phyloP scores from a whole-genome alignment of 2,113 vertebrate species.

The Macheiramphus alcinus region DNA sequence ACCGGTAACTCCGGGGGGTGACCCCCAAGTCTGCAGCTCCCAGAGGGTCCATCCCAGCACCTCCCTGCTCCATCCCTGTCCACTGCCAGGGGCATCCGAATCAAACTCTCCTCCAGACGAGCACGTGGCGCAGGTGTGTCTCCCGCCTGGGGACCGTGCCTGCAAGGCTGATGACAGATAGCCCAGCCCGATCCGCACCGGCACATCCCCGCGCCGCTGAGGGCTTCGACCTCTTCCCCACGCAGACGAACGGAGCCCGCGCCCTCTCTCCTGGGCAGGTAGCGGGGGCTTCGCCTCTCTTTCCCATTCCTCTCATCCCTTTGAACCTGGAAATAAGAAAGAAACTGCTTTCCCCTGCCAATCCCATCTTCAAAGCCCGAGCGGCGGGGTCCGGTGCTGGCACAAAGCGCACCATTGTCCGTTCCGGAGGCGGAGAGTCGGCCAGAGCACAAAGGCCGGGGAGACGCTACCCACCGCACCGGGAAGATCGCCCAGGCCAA shows the following conservation, averaged over 20 bases:
- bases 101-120: background rate
- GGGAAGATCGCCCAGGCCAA: background rate
- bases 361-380: conserved; percentile 43
- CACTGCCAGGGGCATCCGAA: background rate
- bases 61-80: background rate
- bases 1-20: background rate
- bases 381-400: background rate
- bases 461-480: background rate
- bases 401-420: conserved; percentile 77
- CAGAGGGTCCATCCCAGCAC: background rate
- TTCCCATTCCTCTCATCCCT: background rate
- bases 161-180: background rate
- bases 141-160: background rate
- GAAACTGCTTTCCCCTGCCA: background rate
- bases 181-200: background rate
- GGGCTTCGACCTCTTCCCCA: background rate
- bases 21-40: background rate
- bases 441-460: conserved; percentile 18
- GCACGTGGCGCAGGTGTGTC: background rate
- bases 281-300: background rate
- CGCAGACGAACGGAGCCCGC: fast-evolving
- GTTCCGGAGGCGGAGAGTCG: background rate
- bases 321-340: conserved; percentile 22
- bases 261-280: background rate
- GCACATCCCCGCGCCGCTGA: fast-evolving